Conservation (phyloP, 2,113 vertebrate genomes). For the Meleagris gallopavo region DNA sequence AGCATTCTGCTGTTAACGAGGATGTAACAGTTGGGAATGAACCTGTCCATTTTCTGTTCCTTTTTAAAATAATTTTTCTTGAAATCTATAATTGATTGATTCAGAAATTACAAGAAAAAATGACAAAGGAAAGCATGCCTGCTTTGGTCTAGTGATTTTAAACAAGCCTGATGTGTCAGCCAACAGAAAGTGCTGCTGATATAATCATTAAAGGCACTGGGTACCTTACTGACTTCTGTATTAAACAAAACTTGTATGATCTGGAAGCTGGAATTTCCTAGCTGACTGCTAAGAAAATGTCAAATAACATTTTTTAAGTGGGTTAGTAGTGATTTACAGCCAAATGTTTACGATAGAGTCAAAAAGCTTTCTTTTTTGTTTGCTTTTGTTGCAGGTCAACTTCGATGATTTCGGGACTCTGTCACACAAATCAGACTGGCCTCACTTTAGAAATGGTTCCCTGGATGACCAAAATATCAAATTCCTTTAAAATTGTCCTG, state of each 20-base stretch:
- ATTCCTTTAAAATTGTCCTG: conserved; percentile 62
- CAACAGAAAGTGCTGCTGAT: conserved; percentile 54
- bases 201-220: conserved; percentile 28
- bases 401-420: conserved; percentile 18
- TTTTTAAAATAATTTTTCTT: not conserved
- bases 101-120: conserved; percentile 9
- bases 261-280: conserved; percentile 24
- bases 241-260: conserved; percentile 22
- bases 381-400: conserved; percentile 15
- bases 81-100: conserved; percentile 68
- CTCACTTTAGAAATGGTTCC: conserved; percentile 38
- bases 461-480: conserved; percentile 49
- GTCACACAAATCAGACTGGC: not conserved
- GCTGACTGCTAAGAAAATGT: conserved; percentile 37
- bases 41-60: conserved; percentile 28
- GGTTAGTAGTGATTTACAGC: conserved; percentile 12
- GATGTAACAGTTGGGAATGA: conserved; percentile 26
- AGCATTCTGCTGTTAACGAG: conserved; percentile 8
- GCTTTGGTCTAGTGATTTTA: conserved; percentile 50
- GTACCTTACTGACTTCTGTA: conserved; percentile 2
- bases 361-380: not conserved
- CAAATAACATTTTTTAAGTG: conserved; percentile 42
- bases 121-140: conserved; percentile 19
- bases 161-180: conserved; percentile 59
- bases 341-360: conserved; percentile 19